phyloP scores from a whole-genome alignment of 2,113 vertebrate species.

The Gobio gobio region DNA sequence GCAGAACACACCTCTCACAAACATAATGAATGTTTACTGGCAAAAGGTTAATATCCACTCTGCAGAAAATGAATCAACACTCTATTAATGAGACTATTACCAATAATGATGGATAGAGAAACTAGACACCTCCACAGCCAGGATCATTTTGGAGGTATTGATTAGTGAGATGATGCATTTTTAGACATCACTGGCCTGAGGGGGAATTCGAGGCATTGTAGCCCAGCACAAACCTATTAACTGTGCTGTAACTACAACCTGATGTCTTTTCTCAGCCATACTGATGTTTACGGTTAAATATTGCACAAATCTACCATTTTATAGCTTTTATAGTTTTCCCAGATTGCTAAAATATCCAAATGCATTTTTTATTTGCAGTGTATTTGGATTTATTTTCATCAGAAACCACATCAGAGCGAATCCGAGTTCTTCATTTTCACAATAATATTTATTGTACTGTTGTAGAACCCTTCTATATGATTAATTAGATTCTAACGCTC shows the following conservation, averaged over 20 bases:
- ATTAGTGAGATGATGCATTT: constrained; percentile 71
- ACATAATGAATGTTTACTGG: constrained; percentile 78
- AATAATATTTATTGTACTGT: too few relatives aligned
- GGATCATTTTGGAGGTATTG: constrained; percentile 66
- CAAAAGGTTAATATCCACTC: constrained; percentile 83
- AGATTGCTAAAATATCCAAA: too few relatives aligned
- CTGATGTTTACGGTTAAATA: not conserved
- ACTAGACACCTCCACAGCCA: constrained; percentile 70
- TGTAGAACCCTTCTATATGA: too few relatives aligned
- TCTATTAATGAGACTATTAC: constrained; percentile 81
- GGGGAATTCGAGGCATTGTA: not conserved
- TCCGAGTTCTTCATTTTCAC: too few relatives aligned
- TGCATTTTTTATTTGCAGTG: too few relatives aligned
- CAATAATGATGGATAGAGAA: constrained; percentile 76
- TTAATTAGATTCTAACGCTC: not conserved
- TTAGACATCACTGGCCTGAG: constrained; percentile 61
- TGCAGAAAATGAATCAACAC: constrained; percentile 78
- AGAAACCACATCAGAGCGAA: not conserved
- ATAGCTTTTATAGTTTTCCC: too few relatives aligned
- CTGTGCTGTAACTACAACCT: not conserved
- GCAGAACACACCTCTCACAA: constrained; percentile 68
- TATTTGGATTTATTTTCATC: not conserved
- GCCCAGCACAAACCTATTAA: not conserved
- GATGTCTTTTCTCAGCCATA: not conserved
- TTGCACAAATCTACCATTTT: too few relatives aligned